Evolutionary conservation across 30 jellyfish, hydroid and myxozoan species (phyloP).

Genomic region (Morbakka virulenta): DNA sequence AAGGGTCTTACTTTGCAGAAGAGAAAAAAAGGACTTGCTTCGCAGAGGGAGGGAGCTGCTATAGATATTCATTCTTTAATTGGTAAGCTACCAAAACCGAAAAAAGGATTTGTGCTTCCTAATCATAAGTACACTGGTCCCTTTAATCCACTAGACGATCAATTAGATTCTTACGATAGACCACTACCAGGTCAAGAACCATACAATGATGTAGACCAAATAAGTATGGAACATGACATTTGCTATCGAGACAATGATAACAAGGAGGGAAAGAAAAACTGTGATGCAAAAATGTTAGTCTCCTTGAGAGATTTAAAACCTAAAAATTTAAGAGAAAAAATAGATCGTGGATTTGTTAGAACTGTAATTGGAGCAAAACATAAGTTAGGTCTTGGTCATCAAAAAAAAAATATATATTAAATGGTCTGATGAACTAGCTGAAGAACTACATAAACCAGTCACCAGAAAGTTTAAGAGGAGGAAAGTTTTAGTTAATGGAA

Average conservation of each 20-base stretch:
- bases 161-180: background rate
- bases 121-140: background rate
- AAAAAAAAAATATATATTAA: background rate
- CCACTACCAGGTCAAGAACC: background rate
- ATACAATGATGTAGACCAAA: background rate
- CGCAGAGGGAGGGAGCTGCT: too few relatives aligned
- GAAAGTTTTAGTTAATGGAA: slow-evolving; percentile 3
- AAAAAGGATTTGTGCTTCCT: background rate
- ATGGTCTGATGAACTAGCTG: slow-evolving; percentile 9
- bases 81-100: slow-evolving; percentile 2
- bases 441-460: slow-evolving; percentile 8
- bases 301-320: background rate
- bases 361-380: too few relatives aligned
- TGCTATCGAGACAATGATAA: too few relatives aligned
- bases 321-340: background rate
- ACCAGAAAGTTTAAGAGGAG: too few relatives aligned
- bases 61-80: too few relatives aligned
- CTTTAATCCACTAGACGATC: background rate
- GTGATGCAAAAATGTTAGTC: background rate
- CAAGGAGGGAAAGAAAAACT: background rate
- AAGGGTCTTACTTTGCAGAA: too few relatives aligned
- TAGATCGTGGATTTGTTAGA: slow-evolving; percentile 3
- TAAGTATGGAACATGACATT: background rate
- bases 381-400: too few relatives aligned
- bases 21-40: too few relatives aligned